Evolutionary conservation across 1,140 invertebrate species (phyloP).

Genomic region (Aphis gossypii): DNA sequence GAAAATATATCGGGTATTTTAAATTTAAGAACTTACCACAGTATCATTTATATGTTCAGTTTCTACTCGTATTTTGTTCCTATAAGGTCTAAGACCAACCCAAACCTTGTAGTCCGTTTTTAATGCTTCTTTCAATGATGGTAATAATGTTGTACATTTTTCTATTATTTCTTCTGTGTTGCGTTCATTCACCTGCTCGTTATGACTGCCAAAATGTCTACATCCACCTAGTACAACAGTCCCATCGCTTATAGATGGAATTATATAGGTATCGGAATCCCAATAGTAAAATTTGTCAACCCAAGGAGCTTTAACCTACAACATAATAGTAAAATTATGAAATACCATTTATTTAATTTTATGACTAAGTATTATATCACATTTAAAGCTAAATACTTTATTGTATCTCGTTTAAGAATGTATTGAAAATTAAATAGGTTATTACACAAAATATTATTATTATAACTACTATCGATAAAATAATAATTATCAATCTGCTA

Average conservation of each 20-base stretch:
- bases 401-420: background rate
- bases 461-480: background rate
- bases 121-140: conserved; percentile 71
- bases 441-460: background rate
- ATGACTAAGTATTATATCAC: background rate
- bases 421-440: background rate
- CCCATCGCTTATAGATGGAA: conserved; percentile 74
- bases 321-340: background rate
- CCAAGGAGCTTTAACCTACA: conserved; percentile 84
- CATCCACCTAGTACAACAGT: conserved; percentile 84
- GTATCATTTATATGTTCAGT: conserved; percentile 63
- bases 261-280: conserved; percentile 84
- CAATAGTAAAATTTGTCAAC: conserved; percentile 86
- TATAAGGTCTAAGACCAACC: conserved; percentile 78
- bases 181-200: conserved; percentile 72
- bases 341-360: background rate
- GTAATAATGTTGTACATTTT: conserved; percentile 76
- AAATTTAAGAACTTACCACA: conserved; percentile 9
- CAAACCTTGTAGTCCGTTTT: conserved; percentile 68
- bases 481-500: background rate
- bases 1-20: background rate
- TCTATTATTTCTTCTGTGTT: conserved; percentile 79
- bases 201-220: conserved; percentile 81
- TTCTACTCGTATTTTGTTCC: conserved; percentile 73
- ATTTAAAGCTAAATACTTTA: background rate